Evolutionary conservation across 2,888 invertebrate genomes (phyloP), one percentile per base, ranked within the genome.

Genomic region (Epinotia nisella): DNA sequence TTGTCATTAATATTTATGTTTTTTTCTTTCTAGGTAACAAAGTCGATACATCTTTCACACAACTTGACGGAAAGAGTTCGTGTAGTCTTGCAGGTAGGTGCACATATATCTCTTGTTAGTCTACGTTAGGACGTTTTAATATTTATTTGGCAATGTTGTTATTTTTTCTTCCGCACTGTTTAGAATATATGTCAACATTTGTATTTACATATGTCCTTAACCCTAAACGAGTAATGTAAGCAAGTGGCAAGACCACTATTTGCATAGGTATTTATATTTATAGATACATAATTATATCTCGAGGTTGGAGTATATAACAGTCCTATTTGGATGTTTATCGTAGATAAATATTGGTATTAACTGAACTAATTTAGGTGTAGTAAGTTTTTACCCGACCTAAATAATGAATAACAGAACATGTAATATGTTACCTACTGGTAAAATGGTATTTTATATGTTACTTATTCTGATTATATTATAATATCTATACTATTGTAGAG

Each of bases 1-100:
- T 65, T 51, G 64, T 58, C 35, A 64, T 59, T 49, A 58, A 67
- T 59, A 59, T 67, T 59, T 58, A 64, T 56, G 70, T 65, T 51
- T 51, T 58, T 29, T 71, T 56, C 45, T 10, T 62, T 62, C 24
- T 13, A 64, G 49, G 45, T 17, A 59, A 65, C 35, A 24, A n/a
- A 39, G 51, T 58, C 56, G 21, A 64, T 70, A 58, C 64, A 71
- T 65, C 70, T 58, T 64, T 51, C 35, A 24, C 15, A 15, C 51
- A 51, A 49, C 51, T 39, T 51, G 58, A 58, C 51, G 60, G 69
- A 70, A 70, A 69, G 3, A 53, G 60, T 69, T 69, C 60, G 53
- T 53, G n/a, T 29, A 9, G 1, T 24, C 0, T 24, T 55, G 24
- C 3, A 45, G 13, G 15, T 15, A 45, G 4, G 5, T 49, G 4